A percentile compares a stretch with the other conserved stretches of the same genome.
phyloP scores from a whole-genome alignment of 2,113 vertebrate species.

The Ctenomys sociabilis region DNA sequence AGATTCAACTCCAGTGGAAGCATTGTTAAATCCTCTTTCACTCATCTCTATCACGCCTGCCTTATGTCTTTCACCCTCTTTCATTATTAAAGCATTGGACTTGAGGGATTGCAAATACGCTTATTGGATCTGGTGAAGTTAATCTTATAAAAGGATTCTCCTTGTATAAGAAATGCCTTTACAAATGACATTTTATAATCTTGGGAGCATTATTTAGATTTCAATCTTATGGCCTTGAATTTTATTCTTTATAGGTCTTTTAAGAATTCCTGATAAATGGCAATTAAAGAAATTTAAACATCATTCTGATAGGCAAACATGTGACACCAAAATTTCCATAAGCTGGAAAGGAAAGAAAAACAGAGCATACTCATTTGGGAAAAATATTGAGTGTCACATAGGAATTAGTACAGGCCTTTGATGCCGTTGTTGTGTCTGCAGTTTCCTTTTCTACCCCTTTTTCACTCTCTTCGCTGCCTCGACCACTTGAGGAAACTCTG shows the following conservation, averaged over 20 bases:
- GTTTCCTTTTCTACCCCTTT: not conserved
- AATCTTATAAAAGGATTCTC: constrained; percentile 54
- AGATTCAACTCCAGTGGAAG: not conserved
- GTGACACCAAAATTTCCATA: not conserved
- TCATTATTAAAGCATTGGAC: constrained; percentile 39
- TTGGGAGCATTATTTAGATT: not conserved
- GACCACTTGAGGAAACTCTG: not conserved
- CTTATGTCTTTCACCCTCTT: not conserved
- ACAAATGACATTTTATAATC: not conserved
- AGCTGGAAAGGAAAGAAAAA: not conserved
- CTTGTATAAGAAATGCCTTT: not conserved
- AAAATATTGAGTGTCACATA: not conserved
- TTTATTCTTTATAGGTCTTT: not conserved
- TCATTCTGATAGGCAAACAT: not conserved
- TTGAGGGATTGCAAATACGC: constrained; percentile 21
- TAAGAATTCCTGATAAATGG: not conserved
- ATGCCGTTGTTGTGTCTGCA: not conserved
- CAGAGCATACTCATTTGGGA: not conserved
- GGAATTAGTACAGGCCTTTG: not conserved
- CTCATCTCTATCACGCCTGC: not conserved
- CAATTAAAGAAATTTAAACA: constrained; percentile 16
- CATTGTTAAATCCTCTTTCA: not conserved
- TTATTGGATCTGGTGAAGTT: constrained; percentile 34
- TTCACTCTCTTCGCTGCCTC: not conserved
- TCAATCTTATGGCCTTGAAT: not conserved